Percentiles rank a stretch among this genome's conserved stretches.
Conservation (phyloP, 2,888 invertebrate genomes). For the Heliconius erato region DNA sequence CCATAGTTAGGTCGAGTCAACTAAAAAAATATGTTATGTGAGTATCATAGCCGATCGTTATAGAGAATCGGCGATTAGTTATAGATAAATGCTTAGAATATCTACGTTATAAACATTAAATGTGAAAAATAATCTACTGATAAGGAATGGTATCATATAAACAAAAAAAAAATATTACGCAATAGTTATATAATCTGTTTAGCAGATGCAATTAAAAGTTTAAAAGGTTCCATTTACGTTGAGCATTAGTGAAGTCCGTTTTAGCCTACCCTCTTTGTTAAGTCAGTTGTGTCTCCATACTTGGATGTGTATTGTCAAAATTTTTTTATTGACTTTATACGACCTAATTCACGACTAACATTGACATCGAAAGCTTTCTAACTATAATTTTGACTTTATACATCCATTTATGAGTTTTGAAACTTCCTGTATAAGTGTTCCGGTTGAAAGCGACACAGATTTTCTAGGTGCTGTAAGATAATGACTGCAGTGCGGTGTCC, state of each 20-base stretch:
- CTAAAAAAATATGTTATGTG: constrained; percentile 59
- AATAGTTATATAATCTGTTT: constrained; percentile 61
- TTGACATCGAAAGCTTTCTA: constrained; percentile 62
- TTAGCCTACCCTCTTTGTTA: constrained; percentile 51
- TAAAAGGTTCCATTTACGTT: constrained; percentile 71
- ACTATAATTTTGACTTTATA: constrained; percentile 55
- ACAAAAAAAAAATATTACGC: constrained; percentile 54
- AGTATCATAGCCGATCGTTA: constrained; percentile 65
- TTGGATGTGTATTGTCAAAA: constrained; percentile 49
- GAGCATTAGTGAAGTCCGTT: constrained; percentile 62
- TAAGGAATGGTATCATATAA: constrained; percentile 78
- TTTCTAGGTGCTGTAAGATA: constrained; percentile 51
- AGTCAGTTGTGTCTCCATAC: constrained; percentile 53
- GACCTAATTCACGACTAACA: constrained; percentile 56
- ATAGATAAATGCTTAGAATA: constrained; percentile 70
- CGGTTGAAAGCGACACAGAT: constrained; percentile 42
- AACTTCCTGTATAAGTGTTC: constrained; percentile 25
- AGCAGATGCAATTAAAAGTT: constrained; percentile 81
- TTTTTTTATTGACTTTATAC: constrained; percentile 47
- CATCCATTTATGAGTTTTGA: constrained; percentile 47
- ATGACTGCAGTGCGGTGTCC: constrained; percentile 52
- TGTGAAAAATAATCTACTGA: constrained; percentile 69
- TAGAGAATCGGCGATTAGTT: constrained; percentile 68
- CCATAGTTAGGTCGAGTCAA: constrained; percentile 56
- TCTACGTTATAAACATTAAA: constrained; percentile 59